Evolutionary conservation across 2,113 vertebrate genomes (phyloP).

Genomic region (Trogon melanurus): DNA sequence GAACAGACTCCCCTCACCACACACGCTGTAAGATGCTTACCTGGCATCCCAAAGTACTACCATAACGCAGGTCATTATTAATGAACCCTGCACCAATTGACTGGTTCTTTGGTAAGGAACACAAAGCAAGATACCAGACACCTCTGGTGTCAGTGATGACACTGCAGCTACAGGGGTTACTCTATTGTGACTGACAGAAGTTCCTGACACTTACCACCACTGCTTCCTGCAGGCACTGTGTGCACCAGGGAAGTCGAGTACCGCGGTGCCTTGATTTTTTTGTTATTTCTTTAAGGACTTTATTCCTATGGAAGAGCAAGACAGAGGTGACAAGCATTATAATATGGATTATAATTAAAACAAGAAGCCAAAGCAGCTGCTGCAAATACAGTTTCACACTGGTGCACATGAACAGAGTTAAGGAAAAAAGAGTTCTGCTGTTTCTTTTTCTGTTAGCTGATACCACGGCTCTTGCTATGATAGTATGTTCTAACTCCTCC

Average conservation of each 20-base stretch:
- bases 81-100: neutral
- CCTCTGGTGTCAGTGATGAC: neutral
- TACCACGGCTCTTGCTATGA: neutral
- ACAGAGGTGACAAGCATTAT: neutral
- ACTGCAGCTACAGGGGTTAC: neutral
- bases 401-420: neutral
- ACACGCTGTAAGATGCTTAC: neutral
- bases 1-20: neutral
- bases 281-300: constrained; percentile 63
- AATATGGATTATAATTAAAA: neutral
- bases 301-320: constrained; percentile 54
- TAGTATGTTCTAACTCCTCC: neutral
- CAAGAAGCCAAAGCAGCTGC: neutral
- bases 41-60: neutral
- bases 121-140: neutral
- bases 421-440: neutral
- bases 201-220: constrained; percentile 64
- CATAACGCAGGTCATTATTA: neutral
- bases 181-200: neutral
- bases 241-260: neutral
- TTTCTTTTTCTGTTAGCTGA: neutral
- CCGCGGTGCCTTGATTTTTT: neutral
- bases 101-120: neutral
- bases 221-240: constrained; percentile 42
- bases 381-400: neutral